Conservation (phyloP, 2,797 vertebrate genomes). For the Thripadectes ignobilis region DNA sequence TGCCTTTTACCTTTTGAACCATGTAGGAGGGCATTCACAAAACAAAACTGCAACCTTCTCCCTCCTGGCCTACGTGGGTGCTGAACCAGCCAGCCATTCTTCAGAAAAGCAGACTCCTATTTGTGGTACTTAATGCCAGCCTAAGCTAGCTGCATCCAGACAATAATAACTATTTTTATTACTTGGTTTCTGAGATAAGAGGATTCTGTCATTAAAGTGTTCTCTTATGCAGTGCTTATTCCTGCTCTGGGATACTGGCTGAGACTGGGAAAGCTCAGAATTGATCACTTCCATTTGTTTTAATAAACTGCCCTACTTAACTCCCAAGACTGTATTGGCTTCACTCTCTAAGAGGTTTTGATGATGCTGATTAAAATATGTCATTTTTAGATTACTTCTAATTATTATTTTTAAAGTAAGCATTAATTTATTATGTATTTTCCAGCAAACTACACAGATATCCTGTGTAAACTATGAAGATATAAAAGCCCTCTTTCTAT, state of each 20-base stretch:
- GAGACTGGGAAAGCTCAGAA: conserved; percentile 44
- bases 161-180: conserved; percentile 70
- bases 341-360: not conserved
- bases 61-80: not conserved
- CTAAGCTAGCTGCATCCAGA: conserved; percentile 59
- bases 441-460: not conserved
- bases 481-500: not conserved
- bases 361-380: not conserved
- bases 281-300: conserved; percentile 56
- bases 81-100: not conserved
- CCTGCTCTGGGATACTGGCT: not conserved
- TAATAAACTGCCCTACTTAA: conserved; percentile 60
- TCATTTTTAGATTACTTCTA: conserved; percentile 5
- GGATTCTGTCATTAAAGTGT: conserved; percentile 64
- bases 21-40: not conserved
- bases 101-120: conserved; percentile 12
- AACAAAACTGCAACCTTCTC: not conserved
- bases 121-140: conserved; percentile 40
- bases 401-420: not conserved
- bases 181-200: conserved; percentile 66
- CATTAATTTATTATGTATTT: not conserved
- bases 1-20: not conserved
- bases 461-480: not conserved
- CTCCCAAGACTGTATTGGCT: not conserved
- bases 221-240: conserved; percentile 55